These are phyloP conservation scores for Nemotelus nigrinus DNA, from an alignment of 2,888 invertebrate genomes.

Conservation along the genomic window DNA sequence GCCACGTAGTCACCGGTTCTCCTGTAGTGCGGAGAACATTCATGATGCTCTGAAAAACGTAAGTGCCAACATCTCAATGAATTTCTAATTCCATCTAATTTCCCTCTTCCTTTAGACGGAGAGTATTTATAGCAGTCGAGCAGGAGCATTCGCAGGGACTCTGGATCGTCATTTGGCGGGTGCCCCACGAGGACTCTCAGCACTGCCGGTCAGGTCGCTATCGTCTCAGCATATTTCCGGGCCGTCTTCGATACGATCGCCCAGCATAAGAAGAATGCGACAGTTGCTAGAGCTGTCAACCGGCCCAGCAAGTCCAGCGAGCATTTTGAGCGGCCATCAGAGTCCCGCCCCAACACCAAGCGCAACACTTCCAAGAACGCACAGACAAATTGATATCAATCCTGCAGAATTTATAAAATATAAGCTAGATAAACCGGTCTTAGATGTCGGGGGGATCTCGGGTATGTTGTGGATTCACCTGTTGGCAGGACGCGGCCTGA, in stretches of 20 bases:
- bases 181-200: slow-evolving; percentile 67
- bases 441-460: slow-evolving; percentile 74
- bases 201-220: slow-evolving; percentile 79
- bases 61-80: slow-evolving; percentile 58
- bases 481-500: slow-evolving; percentile 85
- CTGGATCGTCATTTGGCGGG: slow-evolving; percentile 73
- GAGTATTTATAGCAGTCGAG: slow-evolving; percentile 72
- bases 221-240: slow-evolving; percentile 78
- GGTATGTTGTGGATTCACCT: slow-evolving; percentile 92
- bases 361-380: slow-evolving; percentile 78
- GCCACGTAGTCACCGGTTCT: slow-evolving; percentile 79
- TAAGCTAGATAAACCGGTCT: slow-evolving; percentile 81
- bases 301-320: slow-evolving; percentile 64
- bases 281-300: slow-evolving; percentile 79
- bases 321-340: slow-evolving; percentile 68
- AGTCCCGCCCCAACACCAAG: slow-evolving; percentile 82
- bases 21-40: slow-evolving; percentile 92
- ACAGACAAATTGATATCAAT: slow-evolving; percentile 85
- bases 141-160: slow-evolving; percentile 75
- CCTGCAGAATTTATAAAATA: slow-evolving; percentile 93
- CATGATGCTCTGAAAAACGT: slow-evolving; percentile 87
- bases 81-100: neutral
- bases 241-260: slow-evolving; percentile 69
- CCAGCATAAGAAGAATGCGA: slow-evolving; percentile 82
- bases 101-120: slow-evolving; percentile 59